A percentile compares a stretch with the other conserved stretches of the same genome.
These are phyloP conservation scores for Nephrotoma appendiculata DNA, from an alignment of 2,888 invertebrate species.

Conservation along the genomic window DNA sequence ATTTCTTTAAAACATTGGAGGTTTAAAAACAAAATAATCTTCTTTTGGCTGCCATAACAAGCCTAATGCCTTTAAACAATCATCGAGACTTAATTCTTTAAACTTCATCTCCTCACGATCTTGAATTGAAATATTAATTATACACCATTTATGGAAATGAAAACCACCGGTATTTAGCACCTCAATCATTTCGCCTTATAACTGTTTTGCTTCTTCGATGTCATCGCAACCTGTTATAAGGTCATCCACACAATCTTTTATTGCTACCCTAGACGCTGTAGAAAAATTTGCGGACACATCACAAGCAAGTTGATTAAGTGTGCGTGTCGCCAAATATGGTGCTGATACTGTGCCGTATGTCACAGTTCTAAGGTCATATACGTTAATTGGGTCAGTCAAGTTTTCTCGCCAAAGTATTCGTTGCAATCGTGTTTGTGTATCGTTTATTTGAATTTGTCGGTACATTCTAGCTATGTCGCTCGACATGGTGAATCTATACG, in stretches of 20 bases:
- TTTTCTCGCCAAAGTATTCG: neutral
- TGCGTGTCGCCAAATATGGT: neutral
- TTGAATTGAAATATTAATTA: neutral
- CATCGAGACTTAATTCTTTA: neutral
- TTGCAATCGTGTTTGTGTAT: neutral
- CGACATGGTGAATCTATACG: too few species aligned
- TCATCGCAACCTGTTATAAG: neutral
- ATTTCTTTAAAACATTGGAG: slow-evolving; percentile 12
- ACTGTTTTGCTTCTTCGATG: neutral
- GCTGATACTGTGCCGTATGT: slow-evolving; percentile 1
- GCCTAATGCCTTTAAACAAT: slow-evolving; percentile 6
- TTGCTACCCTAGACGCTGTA: neutral
- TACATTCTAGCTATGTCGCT: too few species aligned
- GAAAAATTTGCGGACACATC: neutral
- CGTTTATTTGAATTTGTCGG: neutral
- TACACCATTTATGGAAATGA: neutral
- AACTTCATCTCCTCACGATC: neutral
- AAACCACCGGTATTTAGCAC: neutral
- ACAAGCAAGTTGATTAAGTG: neutral
- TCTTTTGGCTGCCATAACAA: neutral
- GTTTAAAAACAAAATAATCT: too few species aligned
- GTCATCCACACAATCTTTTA: neutral
- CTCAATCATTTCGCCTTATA: neutral
- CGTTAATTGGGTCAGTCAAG: slow-evolving; percentile 18
- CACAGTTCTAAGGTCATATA: slow-evolving; percentile 21